Conservation (phyloP, 2,797 vertebrate genomes). For the Hafferia zeledoni region DNA sequence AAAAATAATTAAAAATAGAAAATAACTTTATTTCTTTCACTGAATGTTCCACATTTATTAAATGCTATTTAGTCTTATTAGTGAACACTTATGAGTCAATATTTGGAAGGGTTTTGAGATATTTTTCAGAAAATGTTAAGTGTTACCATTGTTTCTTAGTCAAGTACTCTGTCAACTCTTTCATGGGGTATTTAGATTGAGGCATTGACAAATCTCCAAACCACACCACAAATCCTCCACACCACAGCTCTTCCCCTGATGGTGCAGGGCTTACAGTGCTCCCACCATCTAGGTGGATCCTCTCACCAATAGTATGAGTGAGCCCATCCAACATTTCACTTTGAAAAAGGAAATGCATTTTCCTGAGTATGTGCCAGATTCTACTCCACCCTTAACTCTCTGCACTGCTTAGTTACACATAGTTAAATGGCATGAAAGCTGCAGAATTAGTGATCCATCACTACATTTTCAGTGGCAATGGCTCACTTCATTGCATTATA, state of each 20-base stretch:
- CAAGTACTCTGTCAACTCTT: not conserved
- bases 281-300: not conserved
- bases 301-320: not conserved
- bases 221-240: conserved; percentile 30
- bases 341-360: conserved; percentile 50
- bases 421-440: not conserved
- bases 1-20: not conserved
- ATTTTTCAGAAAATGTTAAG: not conserved
- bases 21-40: not conserved
- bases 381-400: conserved; percentile 17
- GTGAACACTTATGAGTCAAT: not conserved
- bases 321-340: conserved; percentile 18
- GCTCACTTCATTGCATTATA: not conserved
- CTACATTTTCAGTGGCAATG: not conserved
- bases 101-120: not conserved
- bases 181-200: not conserved
- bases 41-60: not conserved
- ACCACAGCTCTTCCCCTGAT: conserved; percentile 3
- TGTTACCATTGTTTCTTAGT: not conserved
- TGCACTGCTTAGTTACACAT: not conserved
- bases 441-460: not conserved
- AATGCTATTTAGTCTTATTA: not conserved
- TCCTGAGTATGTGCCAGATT: conserved; percentile 18
- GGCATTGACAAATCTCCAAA: conserved; percentile 15
- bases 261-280: not conserved